Evolutionary conservation across 2,888 invertebrate genomes (phyloP).

Genomic region (Aphidius colemani): DNA sequence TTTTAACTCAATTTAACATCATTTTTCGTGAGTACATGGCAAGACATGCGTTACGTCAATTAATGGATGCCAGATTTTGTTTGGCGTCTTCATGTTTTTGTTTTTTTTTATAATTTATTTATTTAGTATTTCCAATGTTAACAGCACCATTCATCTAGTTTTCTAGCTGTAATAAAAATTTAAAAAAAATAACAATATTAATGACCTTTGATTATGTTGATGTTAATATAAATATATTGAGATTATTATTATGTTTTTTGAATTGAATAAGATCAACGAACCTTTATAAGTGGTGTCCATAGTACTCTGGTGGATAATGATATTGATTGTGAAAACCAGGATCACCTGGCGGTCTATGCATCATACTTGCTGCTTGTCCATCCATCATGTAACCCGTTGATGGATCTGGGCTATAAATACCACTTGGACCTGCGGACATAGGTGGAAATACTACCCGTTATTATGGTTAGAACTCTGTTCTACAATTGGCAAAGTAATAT

Average conservation of each 20-base stretch:
- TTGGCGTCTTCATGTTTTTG: constrained; percentile 26
- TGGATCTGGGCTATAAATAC: constrained; percentile 94
- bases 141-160: constrained; percentile 36
- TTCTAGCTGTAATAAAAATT: constrained; percentile 43
- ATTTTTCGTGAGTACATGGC: neutral
- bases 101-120: constrained; percentile 22
- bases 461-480: constrained; percentile 66
- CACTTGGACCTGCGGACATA: constrained; percentile 88
- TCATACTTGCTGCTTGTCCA: constrained; percentile 87
- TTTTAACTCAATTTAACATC: neutral
- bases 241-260: neutral
- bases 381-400: constrained; percentile 98
- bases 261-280: constrained; percentile 36
- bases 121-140: constrained; percentile 28
- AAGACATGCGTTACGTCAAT: constrained; percentile 30
- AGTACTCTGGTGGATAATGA: constrained; percentile 91
- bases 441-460: constrained; percentile 83
- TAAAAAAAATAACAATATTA: constrained; percentile 7
- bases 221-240: neutral
- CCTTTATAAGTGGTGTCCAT: constrained; percentile 88
- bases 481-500: constrained; percentile 46
- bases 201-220: neutral
- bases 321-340: constrained; percentile 94
- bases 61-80: constrained; percentile 34
- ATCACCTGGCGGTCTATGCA: constrained; percentile 93